Conservation (phyloP, 2,888 invertebrate genomes). For the Clitarchus hookeri region DNA sequence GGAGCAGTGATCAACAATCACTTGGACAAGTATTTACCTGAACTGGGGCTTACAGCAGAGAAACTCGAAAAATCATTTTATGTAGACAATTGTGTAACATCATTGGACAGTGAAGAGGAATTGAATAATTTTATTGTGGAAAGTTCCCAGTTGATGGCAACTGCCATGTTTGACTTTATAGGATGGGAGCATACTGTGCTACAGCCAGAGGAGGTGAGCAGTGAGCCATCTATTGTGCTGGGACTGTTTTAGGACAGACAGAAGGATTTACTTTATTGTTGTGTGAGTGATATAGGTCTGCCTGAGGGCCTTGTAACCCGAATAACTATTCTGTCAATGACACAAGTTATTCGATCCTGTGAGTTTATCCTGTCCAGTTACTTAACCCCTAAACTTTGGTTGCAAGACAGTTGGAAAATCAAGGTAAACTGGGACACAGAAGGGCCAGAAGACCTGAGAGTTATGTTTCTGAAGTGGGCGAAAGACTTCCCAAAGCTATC, state of each 20-base stretch:
- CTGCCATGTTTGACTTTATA: neutral
- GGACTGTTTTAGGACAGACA: neutral
- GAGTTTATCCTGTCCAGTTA: neutral
- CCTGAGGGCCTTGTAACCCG: neutral
- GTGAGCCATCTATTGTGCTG: neutral
- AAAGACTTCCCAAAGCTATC: neutral
- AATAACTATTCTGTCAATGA: neutral
- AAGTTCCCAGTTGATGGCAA: too few species aligned
- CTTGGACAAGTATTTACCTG: neutral
- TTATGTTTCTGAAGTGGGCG: neutral
- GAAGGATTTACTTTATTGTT: too few species aligned
- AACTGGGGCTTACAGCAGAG: neutral
- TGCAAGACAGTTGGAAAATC: slow-evolving; percentile 15
- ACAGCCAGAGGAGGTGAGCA: too few species aligned
- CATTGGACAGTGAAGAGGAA: too few species aligned
- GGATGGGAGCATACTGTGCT: slow-evolving; percentile 10
- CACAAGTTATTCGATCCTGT: slow-evolving; percentile 12
- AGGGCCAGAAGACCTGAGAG: neutral
- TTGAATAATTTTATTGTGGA: too few species aligned
- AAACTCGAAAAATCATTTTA: too few species aligned
- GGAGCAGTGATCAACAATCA: too few species aligned
- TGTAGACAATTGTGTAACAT: slow-evolving; percentile 6
- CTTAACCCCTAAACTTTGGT: neutral
- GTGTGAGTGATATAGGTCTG: too few species aligned
- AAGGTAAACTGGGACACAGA: neutral